A percentile compares a stretch with the other conserved stretches of the same genome.
These are phyloP conservation scores for Harpalus rufipes DNA, from an alignment of 2,888 invertebrate species.

Conservation along the genomic window DNA sequence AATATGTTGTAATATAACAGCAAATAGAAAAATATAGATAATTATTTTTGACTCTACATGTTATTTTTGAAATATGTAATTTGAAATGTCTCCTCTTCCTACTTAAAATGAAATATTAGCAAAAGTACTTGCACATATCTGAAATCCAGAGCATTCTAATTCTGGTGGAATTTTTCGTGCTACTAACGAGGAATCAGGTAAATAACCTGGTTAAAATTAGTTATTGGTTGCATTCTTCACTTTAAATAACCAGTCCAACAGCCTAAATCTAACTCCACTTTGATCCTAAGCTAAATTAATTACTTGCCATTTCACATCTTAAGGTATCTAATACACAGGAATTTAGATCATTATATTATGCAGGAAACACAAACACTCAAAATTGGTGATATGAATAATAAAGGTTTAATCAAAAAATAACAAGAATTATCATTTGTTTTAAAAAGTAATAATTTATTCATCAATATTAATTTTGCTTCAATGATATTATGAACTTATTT, in stretches of 20 bases:
- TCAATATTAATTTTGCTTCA: no score
- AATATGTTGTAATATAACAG: no score
- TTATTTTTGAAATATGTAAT: no score
- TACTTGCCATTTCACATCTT: conserved; percentile 23
- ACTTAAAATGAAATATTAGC: conserved; percentile 48
- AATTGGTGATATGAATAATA: no score
- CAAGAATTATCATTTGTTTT: no score
- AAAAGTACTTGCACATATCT: conserved; percentile 50
- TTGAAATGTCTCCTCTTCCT: not conserved
- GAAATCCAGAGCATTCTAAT: conserved; percentile 60
- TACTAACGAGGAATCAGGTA: conserved; percentile 61
- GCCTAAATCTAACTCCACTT: conserved; percentile 27
- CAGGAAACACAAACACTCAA: no score
- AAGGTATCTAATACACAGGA: conserved; percentile 1
- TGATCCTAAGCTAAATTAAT: conserved; percentile 34
- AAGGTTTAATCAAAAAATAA: no score
- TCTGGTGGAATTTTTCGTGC: conserved; percentile 46
- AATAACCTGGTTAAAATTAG: conserved; percentile 61
- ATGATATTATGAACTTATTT: no score
- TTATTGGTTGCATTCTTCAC: conserved; percentile 55
- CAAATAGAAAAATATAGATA: no score
- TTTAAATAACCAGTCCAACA: conserved; percentile 37
- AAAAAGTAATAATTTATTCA: no score
- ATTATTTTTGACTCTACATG: no score
- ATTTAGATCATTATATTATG: conserved; percentile 1